These are phyloP conservation scores for Leuctra nigra DNA, from an alignment of 2,888 invertebrate genomes.

Conservation along the genomic window DNA sequence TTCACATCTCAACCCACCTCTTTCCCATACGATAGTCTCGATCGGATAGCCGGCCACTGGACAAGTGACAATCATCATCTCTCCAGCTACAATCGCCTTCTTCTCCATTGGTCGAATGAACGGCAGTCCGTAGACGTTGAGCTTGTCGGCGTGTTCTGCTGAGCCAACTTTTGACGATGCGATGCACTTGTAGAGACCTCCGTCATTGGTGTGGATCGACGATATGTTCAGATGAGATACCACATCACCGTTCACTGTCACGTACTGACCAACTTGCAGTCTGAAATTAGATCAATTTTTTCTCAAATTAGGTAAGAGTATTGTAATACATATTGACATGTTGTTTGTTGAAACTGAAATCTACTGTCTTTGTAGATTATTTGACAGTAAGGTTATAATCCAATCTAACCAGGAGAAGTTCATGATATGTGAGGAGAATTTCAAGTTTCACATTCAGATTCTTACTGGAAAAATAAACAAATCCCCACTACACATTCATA, in stretches of 20 bases:
- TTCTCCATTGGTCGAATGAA: conserved; percentile 90
- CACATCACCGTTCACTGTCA: conserved; percentile 57
- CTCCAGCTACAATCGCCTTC: conserved; percentile 86
- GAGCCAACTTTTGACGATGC: conserved; percentile 70
- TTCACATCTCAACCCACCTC: too few relatives aligned
- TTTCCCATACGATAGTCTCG: conserved; percentile 91
- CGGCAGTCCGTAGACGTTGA: conserved; percentile 85
- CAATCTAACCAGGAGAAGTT: too few relatives aligned
- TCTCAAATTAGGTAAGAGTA: too few relatives aligned
- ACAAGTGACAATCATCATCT: conserved; percentile 82
- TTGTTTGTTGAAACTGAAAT: too few relatives aligned
- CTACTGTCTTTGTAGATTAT: too few relatives aligned
- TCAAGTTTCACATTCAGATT: too few relatives aligned
- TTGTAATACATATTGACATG: too few relatives aligned
- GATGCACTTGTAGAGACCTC: conserved; percentile 83
- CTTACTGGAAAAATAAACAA: too few relatives aligned
- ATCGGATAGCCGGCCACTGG: conserved; percentile 95
- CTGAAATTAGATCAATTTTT: too few relatives aligned
- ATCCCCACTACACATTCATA: too few relatives aligned
- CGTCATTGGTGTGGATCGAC: conserved; percentile 84
- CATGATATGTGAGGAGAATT: too few relatives aligned
- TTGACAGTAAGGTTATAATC: too few relatives aligned
- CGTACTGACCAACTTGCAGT: conserved; percentile 39
- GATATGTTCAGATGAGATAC: conserved; percentile 88
- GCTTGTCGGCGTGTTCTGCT: conserved; percentile 75